Base-by-base conservation (phyloP, 2,113 vertebrate species). In the Tragelaphus buxtoni region DNA sequence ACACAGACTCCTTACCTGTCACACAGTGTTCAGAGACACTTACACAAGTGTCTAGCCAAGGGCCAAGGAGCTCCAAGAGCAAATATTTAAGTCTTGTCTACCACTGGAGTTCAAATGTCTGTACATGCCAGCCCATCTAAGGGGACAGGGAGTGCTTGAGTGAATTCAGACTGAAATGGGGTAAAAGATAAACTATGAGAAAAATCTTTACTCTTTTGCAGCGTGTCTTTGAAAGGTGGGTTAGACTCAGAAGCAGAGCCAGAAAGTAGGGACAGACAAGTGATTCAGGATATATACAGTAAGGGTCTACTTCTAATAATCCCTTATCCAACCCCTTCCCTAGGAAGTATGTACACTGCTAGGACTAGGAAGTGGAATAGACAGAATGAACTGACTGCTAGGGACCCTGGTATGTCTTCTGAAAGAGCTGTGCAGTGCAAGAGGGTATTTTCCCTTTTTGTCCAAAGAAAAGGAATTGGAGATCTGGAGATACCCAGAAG, bases 21-120 rank as follows among this genome's bases (percentile, higher is more conserved):
- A 90, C 47, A 55, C 18, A 90, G 18, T 69, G 32, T 87, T 91
- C 55, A 91, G 77, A 76, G 12, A 58, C 39, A 39, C 12, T 86
- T 91, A 28, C 42, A 55, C 13, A 79, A 32, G 13, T 88, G n/a
- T 65, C 45, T 65, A 58, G 26, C 26, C 16, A n/a, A 77, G 16
- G 32, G 5, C 35, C 24, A 87, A 92, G 18, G 20, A 74, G 53
- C 26, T 86, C 35, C 11, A 35, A 69, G 30, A 88, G 26, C 13
- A 90, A 81, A 35, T 80, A 58, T 16, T 74, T 80, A 16, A 85
- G 60, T 56, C 5, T 79, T 76, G 35, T n/a, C 35, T 20, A 72
- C 16, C 32, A 79, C 2, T 72, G 18, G 7, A 42, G 9, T 88
- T 88, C 86, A 91, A 77, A 91, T 53, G n/a, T 51, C 61, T 26